Evolutionary conservation across 1,140 invertebrate genomes (phyloP), one percentile per base, ranked within the genome.

Genomic region (Atta cephalotes): DNA sequence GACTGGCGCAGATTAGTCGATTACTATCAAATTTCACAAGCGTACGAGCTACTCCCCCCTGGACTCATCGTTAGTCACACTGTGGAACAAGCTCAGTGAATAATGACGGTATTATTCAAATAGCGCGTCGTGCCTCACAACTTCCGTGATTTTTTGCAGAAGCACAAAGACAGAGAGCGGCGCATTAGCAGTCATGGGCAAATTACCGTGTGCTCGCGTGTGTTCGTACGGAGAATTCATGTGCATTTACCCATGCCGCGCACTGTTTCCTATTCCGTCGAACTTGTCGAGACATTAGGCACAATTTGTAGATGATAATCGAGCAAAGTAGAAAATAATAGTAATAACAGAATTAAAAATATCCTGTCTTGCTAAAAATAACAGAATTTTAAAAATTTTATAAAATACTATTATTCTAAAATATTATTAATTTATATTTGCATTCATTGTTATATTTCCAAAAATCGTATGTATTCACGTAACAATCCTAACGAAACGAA

Each of bases 101-200:
- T 92, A 91, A 92, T 88, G 89, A 86, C 76, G 62, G 72, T 89
- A 92, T 90, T 92, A 92, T 92, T 89, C 88, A 92, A 92, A 92
- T 90, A 63, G 45, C 51, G 63, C 76, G 53, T 89, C 81, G 70
- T 68, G 63, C 85, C 72, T 88, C 63, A 68, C 72, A 80, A 89
- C 89, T 89, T 90, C 71, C 80, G 68, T 84, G 76, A 90, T 91
- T 90, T 87, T 90, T 77, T 78, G 45, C 60, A 14, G 56, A 31
- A 60, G 10, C 35, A 82, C 28, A 49, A 72, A 74, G 65, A 74
- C 70, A 84, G 66, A 63, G 51, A 60, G 51, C 66, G 56, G 65
- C 81, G 85, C 89, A 71, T 91, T 86, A 88, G 62, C 62, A 31
- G 82, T 74, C 60, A 82, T 18, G 85, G 72, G 58, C 53, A 18